Percentiles rank a stretch among this genome's conserved stretches.
phyloP scores from a whole-genome alignment of 1,140 invertebrate species.

The Atta colombica region DNA sequence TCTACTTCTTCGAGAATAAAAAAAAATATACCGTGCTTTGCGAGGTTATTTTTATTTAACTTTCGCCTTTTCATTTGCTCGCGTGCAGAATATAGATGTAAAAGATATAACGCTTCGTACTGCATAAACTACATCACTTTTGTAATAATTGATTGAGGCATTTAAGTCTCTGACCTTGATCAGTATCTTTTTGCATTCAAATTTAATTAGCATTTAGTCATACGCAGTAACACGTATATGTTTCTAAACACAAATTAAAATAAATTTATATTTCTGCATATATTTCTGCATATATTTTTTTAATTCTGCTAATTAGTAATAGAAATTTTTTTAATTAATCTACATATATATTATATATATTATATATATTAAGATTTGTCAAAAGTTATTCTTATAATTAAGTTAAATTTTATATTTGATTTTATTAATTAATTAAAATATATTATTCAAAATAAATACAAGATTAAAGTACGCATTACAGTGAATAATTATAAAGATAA shows the following conservation, averaged over 20 bases:
- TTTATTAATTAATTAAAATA: not conserved
- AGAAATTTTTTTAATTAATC: not conserved
- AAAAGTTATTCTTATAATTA: not conserved
- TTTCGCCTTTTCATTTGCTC: slow-evolving; percentile 50
- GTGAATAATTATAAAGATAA: not conserved
- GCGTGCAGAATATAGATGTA: not conserved
- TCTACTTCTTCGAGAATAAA: slow-evolving; percentile 29
- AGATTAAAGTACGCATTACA: not conserved
- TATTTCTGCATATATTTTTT: not conserved
- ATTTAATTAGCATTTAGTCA: slow-evolving; percentile 28
- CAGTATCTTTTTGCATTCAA: slow-evolving; percentile 22
- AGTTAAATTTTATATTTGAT: slow-evolving; percentile 24
- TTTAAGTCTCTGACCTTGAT: slow-evolving; percentile 45
- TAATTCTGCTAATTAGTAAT: not conserved
- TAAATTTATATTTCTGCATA: not conserved
- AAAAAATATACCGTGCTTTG: slow-evolving; percentile 2
- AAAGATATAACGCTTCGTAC: not conserved
- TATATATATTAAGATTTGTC: not conserved
- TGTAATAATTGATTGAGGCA: slow-evolving; percentile 41
- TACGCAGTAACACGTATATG: not conserved
- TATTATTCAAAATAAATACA: not conserved
- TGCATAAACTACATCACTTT: slow-evolving; percentile 12
- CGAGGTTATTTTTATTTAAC: slow-evolving; percentile 59
- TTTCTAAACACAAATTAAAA: slow-evolving; percentile 7
- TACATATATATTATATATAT: not conserved